Evolutionary conservation across 1,140 invertebrate genomes (phyloP).

Genomic region (Drosophila serrata): DNA sequence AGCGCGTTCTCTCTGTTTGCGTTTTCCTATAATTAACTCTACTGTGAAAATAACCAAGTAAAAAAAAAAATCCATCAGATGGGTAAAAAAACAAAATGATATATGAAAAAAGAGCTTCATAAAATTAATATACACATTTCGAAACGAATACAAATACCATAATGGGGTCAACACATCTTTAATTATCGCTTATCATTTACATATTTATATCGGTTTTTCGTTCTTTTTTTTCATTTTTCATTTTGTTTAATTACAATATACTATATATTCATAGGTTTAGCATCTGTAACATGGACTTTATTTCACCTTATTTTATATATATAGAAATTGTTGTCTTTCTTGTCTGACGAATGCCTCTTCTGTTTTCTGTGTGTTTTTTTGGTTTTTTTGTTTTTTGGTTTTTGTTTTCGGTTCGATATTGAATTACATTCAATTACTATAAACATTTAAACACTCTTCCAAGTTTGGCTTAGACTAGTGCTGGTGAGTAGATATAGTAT

Average conservation of each 20-base stretch:
- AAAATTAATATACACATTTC: constrained; percentile 33
- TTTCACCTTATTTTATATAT: constrained; percentile 65
- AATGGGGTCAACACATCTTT: constrained; percentile 59
- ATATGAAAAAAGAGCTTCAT: constrained; percentile 12
- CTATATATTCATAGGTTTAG: constrained; percentile 62
- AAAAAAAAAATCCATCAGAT: not conserved
- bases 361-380: not conserved
- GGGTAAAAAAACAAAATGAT: not conserved
- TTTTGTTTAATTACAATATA: constrained; percentile 55
- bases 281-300: constrained; percentile 69
- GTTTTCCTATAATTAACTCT: constrained; percentile 62
- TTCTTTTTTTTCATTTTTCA: no score
- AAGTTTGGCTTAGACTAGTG: constrained; percentile 38
- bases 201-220: constrained; percentile 58
- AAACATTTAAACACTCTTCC: constrained; percentile 43
- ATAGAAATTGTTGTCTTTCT: constrained; percentile 44
- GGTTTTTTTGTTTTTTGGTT: not conserved
- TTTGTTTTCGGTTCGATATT: constrained; percentile 34
- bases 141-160: constrained; percentile 26
- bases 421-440: constrained; percentile 68
- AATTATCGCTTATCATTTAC: constrained; percentile 63
- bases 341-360: not conserved
- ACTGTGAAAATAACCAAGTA: constrained; percentile 26
- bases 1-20: constrained; percentile 24
- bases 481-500: constrained; percentile 26